Base-by-base conservation (phyloP, 2,888 invertebrate species). In the Tetranychus truncatus region DNA sequence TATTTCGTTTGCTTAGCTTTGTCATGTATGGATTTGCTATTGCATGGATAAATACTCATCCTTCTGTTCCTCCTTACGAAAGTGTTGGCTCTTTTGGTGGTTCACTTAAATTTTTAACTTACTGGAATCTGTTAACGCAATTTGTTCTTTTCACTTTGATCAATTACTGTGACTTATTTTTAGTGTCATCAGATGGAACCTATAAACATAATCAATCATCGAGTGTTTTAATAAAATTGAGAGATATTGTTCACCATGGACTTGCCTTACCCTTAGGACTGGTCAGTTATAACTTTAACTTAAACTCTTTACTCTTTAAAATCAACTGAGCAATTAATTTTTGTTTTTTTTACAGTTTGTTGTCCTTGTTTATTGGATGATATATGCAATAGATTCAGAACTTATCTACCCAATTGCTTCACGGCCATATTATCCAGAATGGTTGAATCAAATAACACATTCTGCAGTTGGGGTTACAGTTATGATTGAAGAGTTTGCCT, bases 311-410 rank as follows among this genome's bases (percentile, higher is more conserved):
- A 20, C 11, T 11, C n/a, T 6, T 20, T 66, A 66, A 66, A 20
- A 34, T 34, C 34, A 34, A 34, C 34, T 4, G 34, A 34, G 1
- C 11, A 20, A 20, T 21, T 24, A 6, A 20, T 69, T 69, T 20
- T 21, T 69, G 20, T 21, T 69, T 34, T 66, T 20, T 66, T 20
- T 69, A n/a, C 69, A 69, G 69, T 20, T 24, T 21, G 69, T 69
- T 21, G 34, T 24, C 20, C 20, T 69, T 24, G 20, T 69, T 24
- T 69, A 24, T 69, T 69, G 69, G 69, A 69, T 24, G 34, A 69
- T 69, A 18, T 69, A 20, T 69, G 69, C 69, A 69, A 69, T 69
- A 24, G 69, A 69, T 69, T 11, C 69, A 5, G 69, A 69, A 69
- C 69, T 69, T 24, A 21, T 69, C 21, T 69, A 69, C 8, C 69